Conservation (phyloP, 2,888 invertebrate genomes). For the Tiliacea citrago region DNA sequence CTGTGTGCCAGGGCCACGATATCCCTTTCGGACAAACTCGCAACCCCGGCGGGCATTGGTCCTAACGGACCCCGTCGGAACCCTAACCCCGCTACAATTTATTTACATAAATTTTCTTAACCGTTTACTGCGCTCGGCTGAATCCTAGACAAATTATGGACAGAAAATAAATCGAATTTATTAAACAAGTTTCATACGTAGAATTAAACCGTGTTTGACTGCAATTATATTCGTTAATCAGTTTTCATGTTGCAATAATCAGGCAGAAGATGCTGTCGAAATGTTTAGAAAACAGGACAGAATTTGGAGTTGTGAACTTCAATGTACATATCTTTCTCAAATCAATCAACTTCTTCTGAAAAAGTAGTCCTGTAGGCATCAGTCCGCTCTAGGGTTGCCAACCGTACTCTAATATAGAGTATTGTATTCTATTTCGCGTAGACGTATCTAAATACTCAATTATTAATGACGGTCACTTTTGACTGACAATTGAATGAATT, state of each 20-base stretch:
- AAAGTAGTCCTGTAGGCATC: neutral
- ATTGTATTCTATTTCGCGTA: no score
- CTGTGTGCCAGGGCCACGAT: no score
- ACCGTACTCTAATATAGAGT: no score
- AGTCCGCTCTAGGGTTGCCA: neutral
- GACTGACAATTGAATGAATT: no score
- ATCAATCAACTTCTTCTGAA: neutral
- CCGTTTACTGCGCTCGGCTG: slow-evolving; percentile 11
- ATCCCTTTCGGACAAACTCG: no score
- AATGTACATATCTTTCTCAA: neutral
- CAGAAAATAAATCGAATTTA: neutral
- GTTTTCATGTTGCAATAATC: slow-evolving; percentile 20
- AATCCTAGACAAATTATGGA: neutral
- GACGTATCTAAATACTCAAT: no score
- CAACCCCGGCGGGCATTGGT: no score
- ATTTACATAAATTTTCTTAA: slow-evolving; percentile 1
- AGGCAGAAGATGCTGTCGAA: slow-evolving; percentile 2
- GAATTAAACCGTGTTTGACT: slow-evolving; percentile 1
- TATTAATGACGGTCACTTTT: no score
- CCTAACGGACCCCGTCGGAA: no score
- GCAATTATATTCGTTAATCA: slow-evolving; percentile 4
- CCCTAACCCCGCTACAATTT: slow-evolving; percentile 8
- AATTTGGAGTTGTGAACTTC: neutral
- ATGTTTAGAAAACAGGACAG: slow-evolving; percentile 1
- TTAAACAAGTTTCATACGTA: slow-evolving; percentile 3